phyloP scores from a whole-genome alignment of 2,888 invertebrate genomes.

The Sarcophaga rosellei region DNA sequence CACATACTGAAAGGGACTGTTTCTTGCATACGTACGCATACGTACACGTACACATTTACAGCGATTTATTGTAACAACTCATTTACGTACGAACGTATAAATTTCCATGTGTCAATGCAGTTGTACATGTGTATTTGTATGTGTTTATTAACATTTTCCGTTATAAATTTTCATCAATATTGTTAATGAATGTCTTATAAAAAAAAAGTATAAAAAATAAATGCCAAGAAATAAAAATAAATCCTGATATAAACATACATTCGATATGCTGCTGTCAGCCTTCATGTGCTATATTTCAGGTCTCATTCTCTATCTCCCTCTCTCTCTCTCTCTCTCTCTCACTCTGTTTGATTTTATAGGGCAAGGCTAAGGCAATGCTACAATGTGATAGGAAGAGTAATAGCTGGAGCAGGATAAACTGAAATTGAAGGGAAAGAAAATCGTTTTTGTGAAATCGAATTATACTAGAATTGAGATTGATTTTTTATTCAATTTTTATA shows the following conservation, averaged over 20 bases:
- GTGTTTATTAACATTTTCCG: conserved; percentile 1
- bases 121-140: conserved; percentile 6
- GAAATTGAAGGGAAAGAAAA: conserved; percentile 4
- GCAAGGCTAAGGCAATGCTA: conserved; percentile 22
- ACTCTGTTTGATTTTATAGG: conserved; percentile 1
- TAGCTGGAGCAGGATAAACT: background rate
- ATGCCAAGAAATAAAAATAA: conserved; percentile 45
- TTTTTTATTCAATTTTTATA: conserved; percentile 72
- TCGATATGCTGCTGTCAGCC: conserved; percentile 6
- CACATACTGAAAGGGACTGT: background rate
- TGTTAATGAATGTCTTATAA: conserved; percentile 50
- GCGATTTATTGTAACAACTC: conserved; percentile 6
- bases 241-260: conserved; percentile 44
- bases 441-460: conserved; percentile 67
- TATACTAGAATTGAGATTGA: conserved; percentile 71
- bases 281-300: background rate
- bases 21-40: background rate
- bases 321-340: background rate
- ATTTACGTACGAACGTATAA: background rate
- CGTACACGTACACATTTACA: background rate
- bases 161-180: conserved; percentile 61
- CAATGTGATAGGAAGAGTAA: background rate
- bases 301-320: too few species aligned
- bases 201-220: background rate
- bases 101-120: background rate